Evolutionary conservation across 2,888 invertebrate genomes (phyloP).

Genomic region (Pherbina coryleti): DNA sequence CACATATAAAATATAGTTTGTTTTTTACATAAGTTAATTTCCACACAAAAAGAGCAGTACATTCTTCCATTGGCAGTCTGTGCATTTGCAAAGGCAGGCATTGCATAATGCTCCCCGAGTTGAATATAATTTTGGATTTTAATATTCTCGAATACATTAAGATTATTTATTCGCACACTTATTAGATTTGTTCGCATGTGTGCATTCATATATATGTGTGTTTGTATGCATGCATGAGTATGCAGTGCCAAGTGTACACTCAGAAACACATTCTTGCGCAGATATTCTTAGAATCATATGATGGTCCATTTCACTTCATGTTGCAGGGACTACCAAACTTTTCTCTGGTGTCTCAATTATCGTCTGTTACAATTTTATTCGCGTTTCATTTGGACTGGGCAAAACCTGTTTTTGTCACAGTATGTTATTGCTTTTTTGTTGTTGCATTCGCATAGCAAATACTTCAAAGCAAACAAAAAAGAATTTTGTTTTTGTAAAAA

Average conservation of each 20-base stretch:
- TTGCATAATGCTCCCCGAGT: conserved; percentile 45
- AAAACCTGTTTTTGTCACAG: too few relatives aligned
- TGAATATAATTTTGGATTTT: conserved; percentile 64
- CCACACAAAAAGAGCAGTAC: neutral
- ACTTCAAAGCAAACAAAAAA: too few relatives aligned
- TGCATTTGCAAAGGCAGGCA: neutral
- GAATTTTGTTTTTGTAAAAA: too few relatives aligned
- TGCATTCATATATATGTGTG: conserved; percentile 33
- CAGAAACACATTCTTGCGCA: neutral
- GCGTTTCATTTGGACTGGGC: too few relatives aligned
- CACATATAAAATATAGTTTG: conserved; percentile 40
- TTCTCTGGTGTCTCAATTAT: too few relatives aligned
- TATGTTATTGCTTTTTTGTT: too few relatives aligned
- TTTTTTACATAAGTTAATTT: conserved; percentile 63
- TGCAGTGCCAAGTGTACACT: neutral
- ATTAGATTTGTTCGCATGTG: conserved; percentile 59
- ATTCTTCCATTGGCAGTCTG: neutral
- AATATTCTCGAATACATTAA: conserved; percentile 64
- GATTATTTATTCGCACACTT: conserved; percentile 64
- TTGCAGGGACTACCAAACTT: too few relatives aligned
- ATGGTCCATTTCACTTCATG: neutral
- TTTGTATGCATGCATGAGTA: neutral
- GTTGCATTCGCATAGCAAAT: too few relatives aligned
- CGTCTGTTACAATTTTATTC: too few relatives aligned
- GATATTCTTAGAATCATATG: neutral